Base-by-base conservation (phyloP, 2,113 vertebrate genomes). In the Chroicocephalus ridibundus region DNA sequence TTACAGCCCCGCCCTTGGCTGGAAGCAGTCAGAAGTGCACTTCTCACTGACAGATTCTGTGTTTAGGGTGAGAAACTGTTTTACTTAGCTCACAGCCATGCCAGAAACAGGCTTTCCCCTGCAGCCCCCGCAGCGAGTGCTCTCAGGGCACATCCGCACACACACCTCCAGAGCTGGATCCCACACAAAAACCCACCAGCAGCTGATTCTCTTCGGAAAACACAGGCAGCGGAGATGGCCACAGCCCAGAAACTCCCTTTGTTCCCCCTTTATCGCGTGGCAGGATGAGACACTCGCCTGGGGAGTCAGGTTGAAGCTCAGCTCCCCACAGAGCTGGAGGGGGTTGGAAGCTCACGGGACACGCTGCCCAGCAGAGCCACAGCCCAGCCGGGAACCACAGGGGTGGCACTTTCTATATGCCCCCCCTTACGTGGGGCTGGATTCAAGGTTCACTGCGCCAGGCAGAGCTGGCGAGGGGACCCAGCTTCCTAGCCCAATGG, bases 301-400 rank as follows among this genome's bases (percentile, higher is more conserved):
- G 42, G 40, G 80, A 65, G 10, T 5, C 36, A 18, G 38, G 11
- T 14, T 66, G 29, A 40, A 49, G 32, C 17, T 71, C 57, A 69
- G 49, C 26, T 82, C 22, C 36, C 26, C 32, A 26, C 47, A 26
- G 32, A 82, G n/a, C 46, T 5, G 3, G 18, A 11, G 5, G 11
- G 55, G 6, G 13, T 51, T 49, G 54, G 38, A 66, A 78, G 40
- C 13, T 19, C 61, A 11, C 16, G 0, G 0, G 4, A 2, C 0
- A 4, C 13, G 5, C 82, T 80, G 51, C 16, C 0, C 9, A 34
- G 51, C 26, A 42, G 27, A 70, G 42, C 19, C 25, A 11, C 2
- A 1, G 21, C 27, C 5, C 4, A 40, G 24, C 15, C 29, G 14
- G 52, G 8, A 15, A 29, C 0, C 0, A 12, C 0, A 5, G 13